phyloP scores from a whole-genome alignment of 2,888 invertebrate genomes.

The Aphidius colemani region DNA sequence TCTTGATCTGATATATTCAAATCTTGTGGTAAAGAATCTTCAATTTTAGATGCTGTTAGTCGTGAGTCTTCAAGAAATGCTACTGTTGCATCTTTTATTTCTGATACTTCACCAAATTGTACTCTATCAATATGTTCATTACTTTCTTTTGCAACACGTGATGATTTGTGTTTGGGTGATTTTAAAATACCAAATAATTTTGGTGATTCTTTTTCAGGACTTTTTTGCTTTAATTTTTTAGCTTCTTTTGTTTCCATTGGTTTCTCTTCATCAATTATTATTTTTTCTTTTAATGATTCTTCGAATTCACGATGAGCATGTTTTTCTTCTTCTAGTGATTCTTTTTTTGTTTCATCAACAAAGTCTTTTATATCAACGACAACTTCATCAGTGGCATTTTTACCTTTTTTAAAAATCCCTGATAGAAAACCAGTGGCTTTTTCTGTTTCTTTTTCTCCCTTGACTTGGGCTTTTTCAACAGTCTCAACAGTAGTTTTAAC shows the following conservation, averaged over 20 bases:
- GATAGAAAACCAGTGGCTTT: conserved; percentile 31
- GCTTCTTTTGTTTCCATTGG: conserved; percentile 2
- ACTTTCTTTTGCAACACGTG: conserved; percentile 18
- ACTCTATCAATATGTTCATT: conserved; percentile 21
- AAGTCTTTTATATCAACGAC: conserved; percentile 33
- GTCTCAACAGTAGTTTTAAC: conserved; percentile 38
- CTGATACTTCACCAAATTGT: neutral
- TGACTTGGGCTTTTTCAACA: conserved; percentile 60
- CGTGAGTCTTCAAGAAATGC: conserved; percentile 35
- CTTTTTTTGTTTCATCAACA: conserved; percentile 30
- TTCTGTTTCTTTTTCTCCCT: conserved; percentile 59
- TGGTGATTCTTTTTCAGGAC: neutral
- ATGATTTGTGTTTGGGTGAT: conserved; percentile 10
- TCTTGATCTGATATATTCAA: conserved; percentile 5
- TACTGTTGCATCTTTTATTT: conserved; percentile 34
- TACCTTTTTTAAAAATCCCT: conserved; percentile 30
- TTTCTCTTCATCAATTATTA: conserved; percentile 27
- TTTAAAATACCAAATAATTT: neutral
- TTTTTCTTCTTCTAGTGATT: conserved; percentile 29
- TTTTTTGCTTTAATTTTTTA: neutral
- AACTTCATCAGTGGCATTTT: conserved; percentile 41
- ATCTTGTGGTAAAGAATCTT: conserved; percentile 7
- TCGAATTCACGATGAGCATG: conserved; percentile 33
- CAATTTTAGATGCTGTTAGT: conserved; percentile 19
- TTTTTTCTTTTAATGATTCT: conserved; percentile 41